phyloP scores from a whole-genome alignment of 1,140 invertebrate species.

The Penaeus japonicus region DNA sequence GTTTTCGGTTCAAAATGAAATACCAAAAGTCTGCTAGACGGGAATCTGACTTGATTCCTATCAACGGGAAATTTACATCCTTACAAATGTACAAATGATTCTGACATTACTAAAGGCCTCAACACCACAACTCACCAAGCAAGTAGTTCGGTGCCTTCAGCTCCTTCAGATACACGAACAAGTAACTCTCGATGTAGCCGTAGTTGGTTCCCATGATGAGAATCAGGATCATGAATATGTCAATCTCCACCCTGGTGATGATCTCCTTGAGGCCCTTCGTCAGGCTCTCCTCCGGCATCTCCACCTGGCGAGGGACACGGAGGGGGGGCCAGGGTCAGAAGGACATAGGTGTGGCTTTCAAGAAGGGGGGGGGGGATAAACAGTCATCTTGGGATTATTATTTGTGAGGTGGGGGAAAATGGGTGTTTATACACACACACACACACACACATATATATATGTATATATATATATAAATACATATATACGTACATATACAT shows the following conservation, averaged over 20 bases:
- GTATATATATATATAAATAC: neutral
- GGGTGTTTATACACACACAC: too few relatives aligned
- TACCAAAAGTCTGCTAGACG: too few relatives aligned
- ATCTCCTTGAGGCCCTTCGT: constrained; percentile 75
- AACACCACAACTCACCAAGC: constrained; percentile 68
- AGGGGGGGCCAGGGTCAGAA: too few relatives aligned
- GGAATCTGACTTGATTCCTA: too few relatives aligned
- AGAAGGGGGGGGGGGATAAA: too few relatives aligned
- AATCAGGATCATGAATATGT: constrained; percentile 78
- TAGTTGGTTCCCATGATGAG: constrained; percentile 81
- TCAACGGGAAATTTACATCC: too few relatives aligned
- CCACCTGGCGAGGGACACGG: constrained; percentile 66
- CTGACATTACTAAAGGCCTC: constrained; percentile 60
- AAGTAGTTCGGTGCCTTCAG: constrained; percentile 81
- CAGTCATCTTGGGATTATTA: too few relatives aligned
- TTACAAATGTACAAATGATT: too few relatives aligned
- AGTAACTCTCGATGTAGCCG: constrained; percentile 85
- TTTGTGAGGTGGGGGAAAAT: too few relatives aligned
- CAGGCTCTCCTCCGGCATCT: constrained; percentile 76
- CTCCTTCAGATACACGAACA: constrained; percentile 84
- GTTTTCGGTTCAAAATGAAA: too few relatives aligned
- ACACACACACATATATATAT: neutral
- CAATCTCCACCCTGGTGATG: constrained; percentile 70
- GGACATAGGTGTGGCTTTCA: too few relatives aligned
- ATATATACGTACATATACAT: neutral